Evolutionary conservation across 2,797 vertebrate species (phyloP).

Genomic region (Aldrovandia affinis): DNA sequence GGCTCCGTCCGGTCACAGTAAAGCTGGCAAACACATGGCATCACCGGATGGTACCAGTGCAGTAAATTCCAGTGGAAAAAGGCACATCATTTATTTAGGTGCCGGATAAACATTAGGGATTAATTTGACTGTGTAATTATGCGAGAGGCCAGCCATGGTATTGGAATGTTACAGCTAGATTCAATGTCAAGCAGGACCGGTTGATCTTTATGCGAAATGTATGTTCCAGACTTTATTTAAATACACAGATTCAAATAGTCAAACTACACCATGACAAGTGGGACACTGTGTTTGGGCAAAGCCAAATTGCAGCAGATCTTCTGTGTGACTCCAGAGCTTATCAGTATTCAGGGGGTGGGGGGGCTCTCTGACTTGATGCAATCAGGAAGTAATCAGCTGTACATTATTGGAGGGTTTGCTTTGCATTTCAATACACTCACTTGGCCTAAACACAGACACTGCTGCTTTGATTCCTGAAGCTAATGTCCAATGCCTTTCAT

Average conservation of each 20-base stretch:
- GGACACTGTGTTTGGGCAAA: too few relatives aligned
- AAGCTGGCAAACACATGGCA: not conserved
- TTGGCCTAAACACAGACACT: not conserved
- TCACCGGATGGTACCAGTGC: not conserved
- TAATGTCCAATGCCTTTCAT: not conserved
- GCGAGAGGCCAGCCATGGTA: not conserved
- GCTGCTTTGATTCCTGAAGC: not conserved
- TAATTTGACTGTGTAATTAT: not conserved
- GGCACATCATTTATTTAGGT: not conserved
- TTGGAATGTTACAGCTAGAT: not conserved
- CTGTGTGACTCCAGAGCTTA: too few relatives aligned
- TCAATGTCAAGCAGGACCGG: not conserved
- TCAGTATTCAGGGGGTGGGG: too few relatives aligned
- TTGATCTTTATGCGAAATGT: not conserved
- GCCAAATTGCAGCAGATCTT: too few relatives aligned
- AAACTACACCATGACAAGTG: not conserved
- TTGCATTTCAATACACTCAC: not conserved
- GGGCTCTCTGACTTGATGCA: not conserved
- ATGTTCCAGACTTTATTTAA: not conserved
- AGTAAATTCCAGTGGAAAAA: not conserved
- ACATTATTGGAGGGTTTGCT: not conserved
- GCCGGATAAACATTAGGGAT: not conserved
- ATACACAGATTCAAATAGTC: not conserved
- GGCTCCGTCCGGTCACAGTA: not conserved
- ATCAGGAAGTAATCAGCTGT: constrained; percentile 1